phyloP scores from a whole-genome alignment of 2,113 vertebrate genomes.

The Baryphthengus martii region DNA sequence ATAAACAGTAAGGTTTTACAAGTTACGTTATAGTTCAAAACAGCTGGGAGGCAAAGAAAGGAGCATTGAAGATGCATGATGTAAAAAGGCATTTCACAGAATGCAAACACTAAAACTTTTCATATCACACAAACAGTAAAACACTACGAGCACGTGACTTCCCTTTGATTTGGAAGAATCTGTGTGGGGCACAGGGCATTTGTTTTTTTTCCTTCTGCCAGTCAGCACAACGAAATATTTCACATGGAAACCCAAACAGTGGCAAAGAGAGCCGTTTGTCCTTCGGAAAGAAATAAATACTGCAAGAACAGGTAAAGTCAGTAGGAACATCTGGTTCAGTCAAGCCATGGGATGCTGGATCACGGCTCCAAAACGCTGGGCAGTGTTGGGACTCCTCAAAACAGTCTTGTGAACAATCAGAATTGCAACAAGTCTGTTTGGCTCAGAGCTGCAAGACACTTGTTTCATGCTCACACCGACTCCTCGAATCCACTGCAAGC shows the following conservation, averaged over 20 bases:
- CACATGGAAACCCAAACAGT: constrained; percentile 11
- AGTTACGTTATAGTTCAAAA: constrained; percentile 36
- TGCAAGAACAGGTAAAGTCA: constrained; percentile 51
- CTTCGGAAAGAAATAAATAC: constrained; percentile 58
- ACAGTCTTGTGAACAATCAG: not conserved
- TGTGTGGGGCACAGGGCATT: not conserved
- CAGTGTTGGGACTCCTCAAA: constrained; percentile 6
- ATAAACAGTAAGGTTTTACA: constrained; percentile 53
- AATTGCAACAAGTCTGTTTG: constrained; percentile 37
- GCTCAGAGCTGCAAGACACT: constrained; percentile 66
- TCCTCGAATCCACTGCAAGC: not conserved
- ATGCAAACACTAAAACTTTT: constrained; percentile 64
- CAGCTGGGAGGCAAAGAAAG: constrained; percentile 58
- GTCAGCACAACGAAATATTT: constrained; percentile 45
- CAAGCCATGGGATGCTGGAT: not conserved
- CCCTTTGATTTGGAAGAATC: constrained; percentile 37
- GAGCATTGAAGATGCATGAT: not conserved
- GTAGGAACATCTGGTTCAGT: not conserved
- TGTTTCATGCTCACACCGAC: not conserved
- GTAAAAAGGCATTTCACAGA: constrained; percentile 72
- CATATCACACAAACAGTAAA: constrained; percentile 39
- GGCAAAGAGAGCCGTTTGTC: constrained; percentile 29
- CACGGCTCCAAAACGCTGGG: not conserved
- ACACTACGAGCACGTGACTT: constrained; percentile 16
- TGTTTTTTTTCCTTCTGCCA: constrained; percentile 42